Base-by-base conservation (phyloP, 2,113 vertebrate genomes). In the Upupa epops region DNA sequence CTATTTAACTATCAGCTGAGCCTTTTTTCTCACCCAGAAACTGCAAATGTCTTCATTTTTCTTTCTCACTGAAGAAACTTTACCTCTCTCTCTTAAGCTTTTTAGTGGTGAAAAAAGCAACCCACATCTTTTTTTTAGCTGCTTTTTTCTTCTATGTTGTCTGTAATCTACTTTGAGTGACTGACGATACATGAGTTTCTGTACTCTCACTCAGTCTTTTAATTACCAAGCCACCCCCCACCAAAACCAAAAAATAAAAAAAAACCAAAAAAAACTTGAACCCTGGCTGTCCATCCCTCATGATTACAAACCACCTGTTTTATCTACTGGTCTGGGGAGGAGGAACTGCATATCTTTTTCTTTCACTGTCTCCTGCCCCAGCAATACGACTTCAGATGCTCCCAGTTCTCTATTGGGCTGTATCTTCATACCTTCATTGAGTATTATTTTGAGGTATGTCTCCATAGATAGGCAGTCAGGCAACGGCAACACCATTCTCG, bases 1-100 rank as follows among this genome's bases (percentile, higher is more conserved):
- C 78, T 45, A 42, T 71, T 58, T 28, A 66, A 31, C 76, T 78
- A 66, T 88, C 76, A 48, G 64, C 64, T 93, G 76, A 96, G 82
- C 73, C 91, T 96, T 95, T 96, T 54, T 90, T 83, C 81, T 96
- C 95, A 96, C 86, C 95, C 82, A 96, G 88, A 97, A 96, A 97
- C 97, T 95, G 89, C 52, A 94, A 83, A 86, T 78, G 45, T 75
- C 81, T 92, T 97, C 55, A 96, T 96, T 96, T 96, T 88, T 96
- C 72, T 88, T 95, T 95, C 95, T 61, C 96, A 88, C 97, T 94
- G 89, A 96, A 97, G 92, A 92, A 81, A 85, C 17, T 89, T 96
- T 94, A 90, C 59, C 63, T 88, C 77, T 86, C 79, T 46, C 63
- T 95, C 90, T 85, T 95, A 96, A 92, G 91, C 74, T 87, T 87